phyloP scores from a whole-genome alignment of 1,140 invertebrate species.

The Drosophila carrolli region DNA sequence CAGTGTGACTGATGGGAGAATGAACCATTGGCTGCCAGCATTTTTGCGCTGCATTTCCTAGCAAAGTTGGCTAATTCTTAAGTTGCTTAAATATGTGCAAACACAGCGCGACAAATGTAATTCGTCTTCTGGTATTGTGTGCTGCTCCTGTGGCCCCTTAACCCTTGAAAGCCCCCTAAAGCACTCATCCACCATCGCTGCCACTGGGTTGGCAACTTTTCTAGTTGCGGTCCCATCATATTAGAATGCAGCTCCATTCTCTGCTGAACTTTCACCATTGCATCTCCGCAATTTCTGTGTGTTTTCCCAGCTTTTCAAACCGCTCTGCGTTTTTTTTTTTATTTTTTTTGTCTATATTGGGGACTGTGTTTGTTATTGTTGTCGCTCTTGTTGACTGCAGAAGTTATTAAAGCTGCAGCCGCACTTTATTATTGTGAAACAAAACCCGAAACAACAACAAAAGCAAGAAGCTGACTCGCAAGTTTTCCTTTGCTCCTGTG shows the following conservation, averaged over 20 bases:
- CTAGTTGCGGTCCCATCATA: slow-evolving; percentile 55
- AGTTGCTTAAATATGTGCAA: slow-evolving; percentile 80
- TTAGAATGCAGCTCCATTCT: slow-evolving; percentile 62
- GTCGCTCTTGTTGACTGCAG: slow-evolving; percentile 55
- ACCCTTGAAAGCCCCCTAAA: not conserved
- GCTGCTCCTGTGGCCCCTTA: not conserved
- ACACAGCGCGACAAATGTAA: slow-evolving; percentile 75
- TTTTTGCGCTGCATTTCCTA: slow-evolving; percentile 60
- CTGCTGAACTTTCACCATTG: slow-evolving; percentile 45
- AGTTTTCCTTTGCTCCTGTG: slow-evolving; percentile 31
- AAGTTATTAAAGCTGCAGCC: slow-evolving; percentile 80
- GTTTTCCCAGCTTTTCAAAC: slow-evolving; percentile 23
- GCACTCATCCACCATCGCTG: slow-evolving; percentile 22
- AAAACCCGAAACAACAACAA: slow-evolving; percentile 52
- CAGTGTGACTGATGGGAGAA: slow-evolving; percentile 1
- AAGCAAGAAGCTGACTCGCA: slow-evolving; percentile 37
- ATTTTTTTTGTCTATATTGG: slow-evolving; percentile 51
- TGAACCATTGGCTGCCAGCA: slow-evolving; percentile 44
- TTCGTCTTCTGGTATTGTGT: slow-evolving; percentile 61
- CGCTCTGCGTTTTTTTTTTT: slow-evolving; percentile 9
- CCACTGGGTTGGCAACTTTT: slow-evolving; percentile 45
- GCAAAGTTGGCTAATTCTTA: slow-evolving; percentile 73
- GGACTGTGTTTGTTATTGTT: slow-evolving; percentile 52
- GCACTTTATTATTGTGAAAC: slow-evolving; percentile 80
- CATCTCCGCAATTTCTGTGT: slow-evolving; percentile 36